Base-by-base conservation (phyloP, 2,797 vertebrate species). In the Cottoperca gobio region DNA sequence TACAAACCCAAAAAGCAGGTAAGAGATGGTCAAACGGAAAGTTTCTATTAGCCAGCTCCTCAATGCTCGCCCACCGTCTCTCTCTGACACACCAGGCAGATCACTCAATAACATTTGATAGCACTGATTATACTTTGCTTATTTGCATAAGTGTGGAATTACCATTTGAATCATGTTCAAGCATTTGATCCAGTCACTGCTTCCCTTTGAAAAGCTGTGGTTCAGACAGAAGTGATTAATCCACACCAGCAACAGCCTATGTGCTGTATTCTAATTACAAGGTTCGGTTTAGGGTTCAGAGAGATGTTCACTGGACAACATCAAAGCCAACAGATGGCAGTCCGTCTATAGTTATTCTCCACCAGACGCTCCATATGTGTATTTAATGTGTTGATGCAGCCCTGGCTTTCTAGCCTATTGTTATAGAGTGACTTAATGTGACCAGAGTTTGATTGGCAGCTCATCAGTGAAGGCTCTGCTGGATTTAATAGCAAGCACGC, bases 1-100 rank as follows among this genome's bases (percentile, higher is more conserved):
- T 96, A 1, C 97, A 97, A 37, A 97, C 96, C 76, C 98, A 99
- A 90, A 99, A 95, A 95, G 91, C 96, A 90, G 98, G 98, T 99
- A 88, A 94, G 95, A 86, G 53, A 52, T 8, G 5, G 28, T 31
- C 5, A 12, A 16, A 31, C 31, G 8, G n/a, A n/a, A n/a, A n/a
- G n/a, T n/a, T n/a, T n/a, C n/a, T n/a, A 33, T 6, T 26, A 65
- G 31, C 40, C 23, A 53, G 23, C 53, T 0, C 2, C 14, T 19
- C 26, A 57, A 19, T 13, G 14, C 23, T n/a, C 11, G 5, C 24
- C 28, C 33, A 14, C 11, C 48, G 8, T 21, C 19, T n/a, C 26
- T 21, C 62, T 75, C 76, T 79, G 59, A 85, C 64, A 64, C 61
- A 65, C 65, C 37, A 26, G n/a, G 43, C 59, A 73, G 39, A 69